Evolutionary conservation across 2,888 invertebrate species (phyloP), one percentile per base, ranked within the genome.

Genomic region (Sminthurinus aureus): DNA sequence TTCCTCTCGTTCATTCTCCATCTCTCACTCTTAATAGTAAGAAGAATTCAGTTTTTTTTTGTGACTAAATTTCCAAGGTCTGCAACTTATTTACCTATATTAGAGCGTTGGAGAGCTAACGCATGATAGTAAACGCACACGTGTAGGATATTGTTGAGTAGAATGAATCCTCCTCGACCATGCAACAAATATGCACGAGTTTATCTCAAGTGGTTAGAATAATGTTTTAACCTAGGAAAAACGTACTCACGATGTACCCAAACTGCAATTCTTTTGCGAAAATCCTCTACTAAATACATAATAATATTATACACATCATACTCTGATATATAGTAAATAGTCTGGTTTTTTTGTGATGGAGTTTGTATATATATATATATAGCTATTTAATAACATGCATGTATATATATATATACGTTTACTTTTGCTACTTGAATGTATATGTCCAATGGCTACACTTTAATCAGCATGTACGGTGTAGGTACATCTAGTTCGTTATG

Each of bases 61-160:
- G 79, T 2, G 52, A 38, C 26, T 84, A n/a, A n/a, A n/a, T n/a
- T n/a, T n/a, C 82, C 84, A 84, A 84, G 84, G 84, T 82, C 84
- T 84, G 52, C 84, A 82, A 84, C 75, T 84, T 74, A 71, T 79
- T 58, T 79, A 71, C 69, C 52, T 58, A 77, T 58, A 38, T 51
- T n/a, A 38, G 11, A 24, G n/a, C n/a, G n/a, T n/a, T n/a, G n/a
- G n/a, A n/a, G n/a, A n/a, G n/a, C 50, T 38, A 79, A 79, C 64
- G 78, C 78, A 79, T 79, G 78, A 64, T 79, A 66, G 51, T 52
- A 67, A 79, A 79, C 24, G 64, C 24, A 79, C 78, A 79, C 78
- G 78, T 79, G 75, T 75, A 51, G 22, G 15, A n/a, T n/a, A n/a
- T n/a, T n/a, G n/a, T n/a, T n/a, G n/a, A n/a, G n/a, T n/a, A 18